phyloP scores from a whole-genome alignment of 1,140 invertebrate species.

The Orchestia grillus region DNA sequence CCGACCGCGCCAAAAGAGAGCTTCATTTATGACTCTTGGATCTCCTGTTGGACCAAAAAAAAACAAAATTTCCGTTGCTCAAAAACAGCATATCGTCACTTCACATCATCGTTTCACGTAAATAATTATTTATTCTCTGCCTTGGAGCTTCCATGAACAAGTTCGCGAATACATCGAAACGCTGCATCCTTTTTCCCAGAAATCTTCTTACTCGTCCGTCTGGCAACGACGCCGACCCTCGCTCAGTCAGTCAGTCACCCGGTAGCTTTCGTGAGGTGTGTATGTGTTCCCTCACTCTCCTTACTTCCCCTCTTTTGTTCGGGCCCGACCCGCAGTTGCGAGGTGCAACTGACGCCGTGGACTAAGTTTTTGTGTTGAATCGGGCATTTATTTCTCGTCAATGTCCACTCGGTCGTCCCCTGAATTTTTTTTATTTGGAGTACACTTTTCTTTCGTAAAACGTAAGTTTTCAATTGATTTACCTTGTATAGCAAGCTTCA shows the following conservation, averaged over 20 bases:
- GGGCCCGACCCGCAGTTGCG: no score
- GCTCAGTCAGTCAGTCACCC: not conserved
- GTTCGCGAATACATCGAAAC: not conserved
- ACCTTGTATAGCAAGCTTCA: no score
- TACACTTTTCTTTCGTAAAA: not conserved
- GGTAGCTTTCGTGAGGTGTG: not conserved
- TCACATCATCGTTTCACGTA: not conserved
- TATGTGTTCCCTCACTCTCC: not conserved
- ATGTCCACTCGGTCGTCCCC: not conserved
- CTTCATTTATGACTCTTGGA: not conserved
- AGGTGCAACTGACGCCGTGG: not conserved
- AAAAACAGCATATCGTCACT: not conserved
- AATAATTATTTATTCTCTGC: not conserved
- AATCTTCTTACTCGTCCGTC: not conserved
- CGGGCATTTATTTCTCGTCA: not conserved
- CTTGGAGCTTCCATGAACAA: not conserved
- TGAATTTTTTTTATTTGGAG: not conserved
- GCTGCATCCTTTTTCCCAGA: not conserved
- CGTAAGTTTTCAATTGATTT: not conserved
- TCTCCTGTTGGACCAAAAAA: not conserved
- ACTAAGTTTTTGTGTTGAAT: not conserved
- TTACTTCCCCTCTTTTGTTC: not conserved
- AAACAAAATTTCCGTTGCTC: not conserved
- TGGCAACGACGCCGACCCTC: not conserved
- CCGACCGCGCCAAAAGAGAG: no score